phyloP scores from a whole-genome alignment of 2,888 invertebrate genomes.

The Caenorhabditis panamensis region DNA sequence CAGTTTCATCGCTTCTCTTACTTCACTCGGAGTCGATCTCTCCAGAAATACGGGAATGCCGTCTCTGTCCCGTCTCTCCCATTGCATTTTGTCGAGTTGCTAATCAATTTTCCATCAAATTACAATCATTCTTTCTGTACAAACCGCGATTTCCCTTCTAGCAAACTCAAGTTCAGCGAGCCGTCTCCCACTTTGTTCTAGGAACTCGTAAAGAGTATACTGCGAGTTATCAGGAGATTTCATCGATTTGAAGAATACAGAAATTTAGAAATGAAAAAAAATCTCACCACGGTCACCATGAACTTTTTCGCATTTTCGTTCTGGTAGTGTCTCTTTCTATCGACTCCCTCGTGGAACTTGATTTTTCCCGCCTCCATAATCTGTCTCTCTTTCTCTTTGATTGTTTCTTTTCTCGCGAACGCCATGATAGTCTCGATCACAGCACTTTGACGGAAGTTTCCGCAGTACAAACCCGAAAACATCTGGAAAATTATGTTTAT shows the following conservation, averaged over 20 bases:
- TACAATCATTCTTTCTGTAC: too few relatives aligned
- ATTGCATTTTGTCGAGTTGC: constrained; percentile 18
- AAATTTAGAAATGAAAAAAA: constrained; percentile 6
- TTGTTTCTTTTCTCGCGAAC: constrained; percentile 2
- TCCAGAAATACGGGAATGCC: constrained; percentile 1
- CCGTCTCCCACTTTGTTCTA: neutral
- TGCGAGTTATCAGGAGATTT: neutral
- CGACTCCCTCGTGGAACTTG: constrained; percentile 22
- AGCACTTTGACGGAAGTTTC: constrained; percentile 25
- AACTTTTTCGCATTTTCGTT: constrained; percentile 4
- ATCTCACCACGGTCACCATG: neutral
- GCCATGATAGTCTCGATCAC: constrained; percentile 13
- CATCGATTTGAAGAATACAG: neutral
- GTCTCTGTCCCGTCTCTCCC: constrained; percentile 11
- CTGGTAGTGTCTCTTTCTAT: constrained; percentile 14
- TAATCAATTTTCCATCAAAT: neutral
- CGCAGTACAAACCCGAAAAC: constrained; percentile 43
- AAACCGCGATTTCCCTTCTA: neutral
- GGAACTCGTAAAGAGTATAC: neutral
- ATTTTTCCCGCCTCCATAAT: constrained; percentile 10
- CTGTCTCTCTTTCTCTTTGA: constrained; percentile 28
- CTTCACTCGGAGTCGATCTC: neutral
- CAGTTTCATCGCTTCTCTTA: constrained; percentile 9
- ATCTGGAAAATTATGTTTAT: constrained; percentile 4
- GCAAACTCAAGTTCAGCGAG: neutral